phyloP scores from a whole-genome alignment of 2,113 vertebrate species.

The Siniperca chuatsi region DNA sequence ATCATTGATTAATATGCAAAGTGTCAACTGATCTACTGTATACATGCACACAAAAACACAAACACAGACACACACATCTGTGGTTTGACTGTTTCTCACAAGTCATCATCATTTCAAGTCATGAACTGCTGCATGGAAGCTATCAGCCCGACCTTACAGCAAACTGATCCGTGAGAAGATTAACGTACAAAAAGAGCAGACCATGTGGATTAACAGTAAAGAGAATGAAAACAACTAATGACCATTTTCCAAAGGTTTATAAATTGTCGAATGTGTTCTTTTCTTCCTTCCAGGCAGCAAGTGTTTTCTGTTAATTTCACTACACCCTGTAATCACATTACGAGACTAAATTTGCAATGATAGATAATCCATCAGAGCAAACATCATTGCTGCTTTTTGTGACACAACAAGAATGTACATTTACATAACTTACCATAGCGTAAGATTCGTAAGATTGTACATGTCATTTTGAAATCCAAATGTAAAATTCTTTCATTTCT shows the following conservation, averaged over 20 bases:
- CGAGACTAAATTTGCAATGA: background rate
- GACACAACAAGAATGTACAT: background rate
- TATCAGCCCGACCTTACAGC: background rate
- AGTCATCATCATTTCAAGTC: background rate
- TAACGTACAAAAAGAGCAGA: background rate
- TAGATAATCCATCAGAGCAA: background rate
- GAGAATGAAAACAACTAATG: background rate
- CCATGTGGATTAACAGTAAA: background rate
- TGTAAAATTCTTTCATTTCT: too few relatives aligned
- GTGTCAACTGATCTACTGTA: conserved; percentile 48
- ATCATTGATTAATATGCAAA: conserved; percentile 79
- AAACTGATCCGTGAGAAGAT: background rate
- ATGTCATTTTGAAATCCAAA: too few relatives aligned
- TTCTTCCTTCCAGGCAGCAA: background rate
- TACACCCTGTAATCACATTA: background rate
- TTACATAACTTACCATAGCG: background rate
- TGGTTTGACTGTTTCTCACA: background rate
- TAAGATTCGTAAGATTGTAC: background rate
- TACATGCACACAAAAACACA: conserved; percentile 6
- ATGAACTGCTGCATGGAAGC: background rate
- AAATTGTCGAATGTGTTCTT: background rate
- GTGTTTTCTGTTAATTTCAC: background rate
- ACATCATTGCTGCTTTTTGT: background rate
- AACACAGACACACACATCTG: background rate
- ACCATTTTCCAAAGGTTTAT: background rate